Conservation (phyloP, 2,888 invertebrate species). For the Neuroscelio doddi region DNA sequence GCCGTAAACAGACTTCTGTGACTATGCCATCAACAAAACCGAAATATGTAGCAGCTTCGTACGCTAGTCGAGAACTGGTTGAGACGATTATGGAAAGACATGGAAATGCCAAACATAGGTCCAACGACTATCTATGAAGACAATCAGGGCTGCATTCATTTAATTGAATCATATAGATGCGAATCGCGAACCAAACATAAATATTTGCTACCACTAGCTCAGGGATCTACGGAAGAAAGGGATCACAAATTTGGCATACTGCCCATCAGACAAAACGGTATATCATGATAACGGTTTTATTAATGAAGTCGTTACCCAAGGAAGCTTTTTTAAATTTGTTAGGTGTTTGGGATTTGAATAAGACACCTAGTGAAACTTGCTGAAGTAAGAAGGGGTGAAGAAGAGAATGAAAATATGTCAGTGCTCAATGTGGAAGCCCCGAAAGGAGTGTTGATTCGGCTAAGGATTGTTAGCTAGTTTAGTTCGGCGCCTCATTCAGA, state of each 20-base stretch:
- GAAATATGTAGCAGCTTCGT: constrained; percentile 16
- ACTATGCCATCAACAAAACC: constrained; percentile 15
- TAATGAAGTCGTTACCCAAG: too few species aligned
- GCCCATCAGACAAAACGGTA: constrained; percentile 13
- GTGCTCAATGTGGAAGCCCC: too few species aligned
- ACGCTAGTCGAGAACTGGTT: constrained; percentile 15
- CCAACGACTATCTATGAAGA: constrained; percentile 8
- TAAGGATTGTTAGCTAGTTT: too few species aligned
- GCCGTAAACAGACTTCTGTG: too few species aligned
- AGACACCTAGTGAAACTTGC: too few species aligned
- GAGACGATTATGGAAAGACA: constrained; percentile 3
- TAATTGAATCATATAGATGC: constrained; percentile 6
- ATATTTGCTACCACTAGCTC: constrained; percentile 13
- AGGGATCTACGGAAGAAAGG: constrained; percentile 4
- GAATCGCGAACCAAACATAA: constrained; percentile 19
- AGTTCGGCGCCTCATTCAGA: too few species aligned
- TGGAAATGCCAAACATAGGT: not conserved
- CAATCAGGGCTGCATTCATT: constrained; percentile 13
- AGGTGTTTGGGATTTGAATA: too few species aligned
- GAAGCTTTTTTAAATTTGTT: too few species aligned
- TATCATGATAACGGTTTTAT: too few species aligned
- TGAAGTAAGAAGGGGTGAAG: too few species aligned
- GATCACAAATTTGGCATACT: constrained; percentile 7
- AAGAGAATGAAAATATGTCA: too few species aligned
- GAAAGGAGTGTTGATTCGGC: too few species aligned